Percentiles rank a stretch among this genome's conserved stretches.
Conservation (phyloP, 2,888 invertebrate species). For the Flexamia atlantica region DNA sequence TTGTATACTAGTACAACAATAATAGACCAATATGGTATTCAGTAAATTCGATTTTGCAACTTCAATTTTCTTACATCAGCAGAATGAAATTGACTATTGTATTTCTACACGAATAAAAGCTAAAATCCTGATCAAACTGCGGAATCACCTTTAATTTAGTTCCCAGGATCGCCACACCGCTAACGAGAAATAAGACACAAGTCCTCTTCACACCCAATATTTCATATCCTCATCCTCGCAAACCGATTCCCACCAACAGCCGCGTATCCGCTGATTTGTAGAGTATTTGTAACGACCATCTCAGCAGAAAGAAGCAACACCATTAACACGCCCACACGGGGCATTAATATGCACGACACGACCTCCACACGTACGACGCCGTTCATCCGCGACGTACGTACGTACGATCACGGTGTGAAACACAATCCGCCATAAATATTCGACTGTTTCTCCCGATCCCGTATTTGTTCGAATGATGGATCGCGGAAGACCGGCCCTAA, state of each 20-base stretch:
- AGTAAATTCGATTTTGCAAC: too few relatives aligned
- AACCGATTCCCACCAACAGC: conserved; percentile 11
- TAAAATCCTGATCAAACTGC: too few relatives aligned
- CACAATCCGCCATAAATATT: conserved; percentile 53
- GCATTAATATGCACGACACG: conserved; percentile 37
- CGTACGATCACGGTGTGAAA: conserved; percentile 36
- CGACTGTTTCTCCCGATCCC: conserved; percentile 46
- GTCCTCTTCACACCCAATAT: neutral
- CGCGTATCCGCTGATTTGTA: conserved; percentile 30
- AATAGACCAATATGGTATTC: too few relatives aligned
- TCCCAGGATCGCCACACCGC: too few relatives aligned
- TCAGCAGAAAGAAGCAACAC: conserved; percentile 24
- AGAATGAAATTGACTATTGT: too few relatives aligned
- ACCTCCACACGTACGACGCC: conserved; percentile 24
- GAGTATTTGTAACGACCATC: conserved; percentile 36
- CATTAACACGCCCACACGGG: conserved; percentile 36
- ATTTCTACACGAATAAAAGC: too few relatives aligned
- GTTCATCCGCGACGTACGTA: conserved; percentile 14
- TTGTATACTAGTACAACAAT: too few relatives aligned
- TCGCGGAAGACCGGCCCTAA: conserved; percentile 37
- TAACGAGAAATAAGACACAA: too few relatives aligned
- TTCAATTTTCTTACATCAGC: too few relatives aligned
- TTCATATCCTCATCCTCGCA: neutral
- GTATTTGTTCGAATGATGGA: conserved; percentile 56
- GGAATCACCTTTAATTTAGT: too few relatives aligned